Base-by-base conservation (phyloP, 2,797 vertebrate species). In the Sarcoramphus papa region DNA sequence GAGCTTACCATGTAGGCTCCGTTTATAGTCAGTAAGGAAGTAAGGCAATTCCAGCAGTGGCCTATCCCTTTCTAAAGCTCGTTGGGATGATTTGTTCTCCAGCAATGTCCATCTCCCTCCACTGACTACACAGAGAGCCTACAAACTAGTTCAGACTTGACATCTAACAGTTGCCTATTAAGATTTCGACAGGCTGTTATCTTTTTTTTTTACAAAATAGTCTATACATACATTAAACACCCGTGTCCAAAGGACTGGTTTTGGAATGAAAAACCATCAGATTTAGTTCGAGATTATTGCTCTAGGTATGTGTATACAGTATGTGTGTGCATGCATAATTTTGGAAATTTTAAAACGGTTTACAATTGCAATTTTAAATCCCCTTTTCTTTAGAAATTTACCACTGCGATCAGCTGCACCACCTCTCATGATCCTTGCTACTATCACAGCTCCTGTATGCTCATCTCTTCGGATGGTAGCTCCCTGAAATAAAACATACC, bases 381-480 rank as follows among this genome's bases (percentile, higher is more conserved):
- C 35, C 31, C 7, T 43, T 70, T 62, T 54, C 48, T 57, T 88
- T n/a, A 37, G n/a, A 31, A 87, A 98, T 98, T 98, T 97, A 99
- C 99, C 99, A 25, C 99, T 99, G 94, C 99, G 98, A 97, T 99
- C 99, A 5, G 99, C 99, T 3, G 99, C 99, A 2, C 99, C 99
- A 21, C 99, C 99, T 94, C 98, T 98, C 99, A 99, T 99, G 97
- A 99, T 99, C 93, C 99, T 98, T 65, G 99, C 99, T 73, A 99
- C 99, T 35, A 99, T 98, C 10, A 99, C 98, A 27, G 99, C 99
- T 68, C 99, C 99, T 0, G 99, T 99, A 15, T 96, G 97, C 43
- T 99, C 99, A 15, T 99, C 99, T 95, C 99, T 97, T 57, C 99
- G 98, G 97, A 99, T 99, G 43, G 99, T 99, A 7, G 99, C 99